A percentile compares a stretch with the other conserved stretches of the same genome.
Evolutionary conservation across 2,113 vertebrate species (phyloP).

Genomic region (Daubentonia madagascariensis): DNA sequence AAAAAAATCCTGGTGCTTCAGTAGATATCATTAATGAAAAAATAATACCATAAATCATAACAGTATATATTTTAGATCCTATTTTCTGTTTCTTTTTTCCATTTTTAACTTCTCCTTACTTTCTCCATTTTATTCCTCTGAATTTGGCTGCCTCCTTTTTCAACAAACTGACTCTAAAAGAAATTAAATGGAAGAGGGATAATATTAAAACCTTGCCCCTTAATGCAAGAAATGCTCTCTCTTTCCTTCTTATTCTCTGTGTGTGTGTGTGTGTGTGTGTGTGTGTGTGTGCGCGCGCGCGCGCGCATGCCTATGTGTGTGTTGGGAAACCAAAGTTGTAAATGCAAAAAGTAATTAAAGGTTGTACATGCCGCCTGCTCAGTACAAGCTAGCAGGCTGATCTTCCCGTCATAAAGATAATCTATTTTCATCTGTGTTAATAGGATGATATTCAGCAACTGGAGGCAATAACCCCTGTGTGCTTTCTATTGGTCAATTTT

Average conservation of each 20-base stretch:
- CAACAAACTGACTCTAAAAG: background rate
- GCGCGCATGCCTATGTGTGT: background rate
- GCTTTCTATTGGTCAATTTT: background rate
- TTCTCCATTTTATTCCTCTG: background rate
- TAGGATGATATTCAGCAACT: background rate
- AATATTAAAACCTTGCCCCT: background rate
- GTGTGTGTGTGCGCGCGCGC: too few species aligned
- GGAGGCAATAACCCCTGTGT: background rate
- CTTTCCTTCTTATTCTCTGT: background rate
- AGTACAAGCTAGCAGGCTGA: background rate
- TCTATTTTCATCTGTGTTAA: background rate
- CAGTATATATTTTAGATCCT: background rate
- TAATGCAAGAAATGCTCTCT: background rate
- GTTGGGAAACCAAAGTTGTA: background rate
- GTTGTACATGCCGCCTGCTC: background rate
- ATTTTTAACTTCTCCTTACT: background rate
- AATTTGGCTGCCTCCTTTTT: background rate
- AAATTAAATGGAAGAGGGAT: background rate
- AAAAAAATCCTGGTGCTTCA: background rate
- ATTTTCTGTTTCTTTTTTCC: background rate
- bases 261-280: background rate
- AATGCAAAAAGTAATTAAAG: conserved; percentile 22
- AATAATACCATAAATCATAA: background rate
- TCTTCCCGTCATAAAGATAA: background rate
- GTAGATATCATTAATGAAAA: background rate